Percentiles rank a stretch among this genome's conserved stretches.
These are phyloP conservation scores for Mesorhabditis sp. DNA, from an alignment of 2,888 invertebrate species.

Conservation along the genomic window DNA sequence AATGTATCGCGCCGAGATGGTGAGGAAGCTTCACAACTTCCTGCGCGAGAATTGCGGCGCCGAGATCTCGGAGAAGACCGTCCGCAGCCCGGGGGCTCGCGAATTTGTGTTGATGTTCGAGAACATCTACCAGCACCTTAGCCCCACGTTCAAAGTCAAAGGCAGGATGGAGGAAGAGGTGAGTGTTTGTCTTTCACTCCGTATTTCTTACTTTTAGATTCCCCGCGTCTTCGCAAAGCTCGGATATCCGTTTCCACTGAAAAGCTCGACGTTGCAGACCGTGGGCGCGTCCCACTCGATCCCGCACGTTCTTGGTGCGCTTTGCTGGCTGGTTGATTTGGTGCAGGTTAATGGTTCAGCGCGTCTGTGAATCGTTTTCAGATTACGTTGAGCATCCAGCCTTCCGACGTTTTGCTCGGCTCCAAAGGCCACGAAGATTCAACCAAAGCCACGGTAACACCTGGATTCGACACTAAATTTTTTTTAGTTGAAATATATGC, in stretches of 20 bases:
- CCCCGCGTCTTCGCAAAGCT: neutral
- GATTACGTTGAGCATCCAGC: neutral
- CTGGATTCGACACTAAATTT: neutral
- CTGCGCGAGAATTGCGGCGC: neutral
- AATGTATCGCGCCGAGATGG: neutral
- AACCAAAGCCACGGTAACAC: neutral
- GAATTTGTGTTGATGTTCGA: neutral
- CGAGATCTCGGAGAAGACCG: neutral
- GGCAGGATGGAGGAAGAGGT: neutral
- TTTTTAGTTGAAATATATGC: slow-evolving; percentile 1
- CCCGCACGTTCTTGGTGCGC: neutral
- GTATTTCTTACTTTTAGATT: neutral
- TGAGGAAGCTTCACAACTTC: neutral
- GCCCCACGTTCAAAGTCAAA: neutral
- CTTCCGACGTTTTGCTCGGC: neutral
- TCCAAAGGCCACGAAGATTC: neutral
- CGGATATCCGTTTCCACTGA: neutral
- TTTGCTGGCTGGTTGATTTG: neutral
- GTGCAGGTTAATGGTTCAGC: neutral
- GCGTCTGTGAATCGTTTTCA: neutral
- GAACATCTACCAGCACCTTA: slow-evolving; percentile 1
- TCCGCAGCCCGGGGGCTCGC: neutral
- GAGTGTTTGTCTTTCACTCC: neutral
- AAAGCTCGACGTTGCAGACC: neutral
- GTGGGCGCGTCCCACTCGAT: neutral